Conservation (phyloP, 2,888 invertebrate species). For the Lasius fuliginosus region DNA sequence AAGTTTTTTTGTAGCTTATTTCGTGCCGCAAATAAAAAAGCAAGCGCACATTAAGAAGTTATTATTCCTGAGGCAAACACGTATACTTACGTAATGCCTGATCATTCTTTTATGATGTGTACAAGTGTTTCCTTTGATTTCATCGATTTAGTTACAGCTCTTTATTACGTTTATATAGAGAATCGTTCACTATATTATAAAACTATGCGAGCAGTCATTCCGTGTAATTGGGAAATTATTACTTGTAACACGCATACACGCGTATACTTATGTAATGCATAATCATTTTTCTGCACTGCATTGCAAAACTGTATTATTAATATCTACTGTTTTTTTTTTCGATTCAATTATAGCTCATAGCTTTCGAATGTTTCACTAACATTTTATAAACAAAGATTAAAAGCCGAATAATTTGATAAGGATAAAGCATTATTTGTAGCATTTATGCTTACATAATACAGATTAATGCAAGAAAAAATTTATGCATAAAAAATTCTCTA, state of each 20-base stretch:
- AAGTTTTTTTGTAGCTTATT: conserved; percentile 9
- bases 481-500: neutral
- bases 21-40: neutral
- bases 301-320: conserved; percentile 15
- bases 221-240: conserved; percentile 6
- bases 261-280: conserved; percentile 3
- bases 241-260: conserved; percentile 24
- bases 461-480: neutral
- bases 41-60: neutral
- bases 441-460: neutral
- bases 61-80: neutral
- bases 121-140: conserved; percentile 23
- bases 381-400: neutral
- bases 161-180: neutral
- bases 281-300: neutral
- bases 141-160: conserved; percentile 13
- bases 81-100: conserved; percentile 6
- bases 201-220: neutral
- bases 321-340: conserved; percentile 4
- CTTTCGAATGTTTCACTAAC: neutral
- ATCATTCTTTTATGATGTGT: neutral
- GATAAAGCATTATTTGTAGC: neutral
- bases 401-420: neutral
- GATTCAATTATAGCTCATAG: conserved; percentile 22
- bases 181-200: neutral